Evolutionary conservation across 2,888 invertebrate species (phyloP).

Genomic region (Leptinotarsa peninsularis): DNA sequence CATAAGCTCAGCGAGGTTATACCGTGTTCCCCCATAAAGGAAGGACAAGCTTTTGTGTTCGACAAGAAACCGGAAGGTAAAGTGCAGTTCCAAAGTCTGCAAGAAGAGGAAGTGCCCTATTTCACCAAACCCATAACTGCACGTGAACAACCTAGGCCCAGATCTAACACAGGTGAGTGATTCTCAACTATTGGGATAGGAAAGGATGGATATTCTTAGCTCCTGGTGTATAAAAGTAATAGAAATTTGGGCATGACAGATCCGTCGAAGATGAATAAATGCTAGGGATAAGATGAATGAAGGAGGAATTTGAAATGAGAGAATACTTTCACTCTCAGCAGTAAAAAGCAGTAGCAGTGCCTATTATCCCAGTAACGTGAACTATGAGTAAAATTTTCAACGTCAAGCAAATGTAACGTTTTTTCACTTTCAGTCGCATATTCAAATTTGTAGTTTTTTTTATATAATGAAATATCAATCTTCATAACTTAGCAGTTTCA

Average conservation of each 20-base stretch:
- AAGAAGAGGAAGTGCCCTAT: conserved; percentile 85
- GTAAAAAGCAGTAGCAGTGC: neutral
- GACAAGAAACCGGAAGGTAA: conserved; percentile 83
- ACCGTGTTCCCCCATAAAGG: conserved; percentile 74
- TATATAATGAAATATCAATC: too few relatives aligned
- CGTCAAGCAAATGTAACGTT: neutral
- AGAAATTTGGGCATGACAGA: too few relatives aligned
- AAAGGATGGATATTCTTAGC: too few relatives aligned
- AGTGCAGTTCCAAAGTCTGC: conserved; percentile 74
- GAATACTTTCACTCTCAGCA: neutral
- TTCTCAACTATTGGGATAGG: neutral
- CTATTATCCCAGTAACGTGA: neutral
- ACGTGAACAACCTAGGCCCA: conserved; percentile 70
- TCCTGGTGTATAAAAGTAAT: too few relatives aligned
- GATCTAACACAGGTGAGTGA: conserved; percentile 74
- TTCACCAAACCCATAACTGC: conserved; percentile 73
- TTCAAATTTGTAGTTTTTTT: neutral
- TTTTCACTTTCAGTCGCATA: neutral
- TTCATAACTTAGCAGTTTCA: too few relatives aligned
- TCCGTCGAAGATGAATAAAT: too few relatives aligned
- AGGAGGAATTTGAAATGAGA: neutral
- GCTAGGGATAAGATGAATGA: neutral
- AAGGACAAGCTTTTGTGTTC: conserved; percentile 87
- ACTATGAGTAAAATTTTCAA: neutral
- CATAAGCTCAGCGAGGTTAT: conserved; percentile 75